phyloP scores from a whole-genome alignment of 2,888 invertebrate genomes.

The Galeopsomyia nigrocyanea region DNA sequence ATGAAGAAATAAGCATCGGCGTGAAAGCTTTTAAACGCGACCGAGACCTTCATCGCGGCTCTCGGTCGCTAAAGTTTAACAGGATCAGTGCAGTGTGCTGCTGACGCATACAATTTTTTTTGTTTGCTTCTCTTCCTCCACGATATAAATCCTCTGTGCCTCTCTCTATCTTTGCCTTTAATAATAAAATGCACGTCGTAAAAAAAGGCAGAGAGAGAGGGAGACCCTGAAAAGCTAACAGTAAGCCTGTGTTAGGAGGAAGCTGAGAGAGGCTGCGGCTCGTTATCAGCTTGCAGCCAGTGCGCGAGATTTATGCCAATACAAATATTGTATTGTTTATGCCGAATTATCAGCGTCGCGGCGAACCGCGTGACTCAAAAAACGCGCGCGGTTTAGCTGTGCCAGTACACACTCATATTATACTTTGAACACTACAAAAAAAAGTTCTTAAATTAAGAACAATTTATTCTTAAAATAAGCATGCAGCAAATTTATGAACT shows the following conservation, averaged over 20 bases:
- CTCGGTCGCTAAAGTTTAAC: not conserved
- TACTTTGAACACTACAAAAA: no score
- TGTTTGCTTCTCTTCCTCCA: not conserved
- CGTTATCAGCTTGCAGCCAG: conserved; percentile 8
- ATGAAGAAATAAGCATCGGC: not conserved
- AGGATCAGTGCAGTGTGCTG: not conserved
- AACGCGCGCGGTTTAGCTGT: no score
- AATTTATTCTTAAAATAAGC: no score
- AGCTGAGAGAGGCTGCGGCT: conserved; percentile 36
- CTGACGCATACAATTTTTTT: not conserved
- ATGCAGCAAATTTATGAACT: no score
- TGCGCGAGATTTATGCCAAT: conserved; percentile 53
- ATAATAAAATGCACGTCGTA: conserved; percentile 2
- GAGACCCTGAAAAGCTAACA: conserved; percentile 48
- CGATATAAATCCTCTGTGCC: not conserved
- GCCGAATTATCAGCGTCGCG: conserved; percentile 15
- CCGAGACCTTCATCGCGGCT: conserved; percentile 14
- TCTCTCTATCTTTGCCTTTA: not conserved
- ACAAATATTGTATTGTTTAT: conserved; percentile 55
- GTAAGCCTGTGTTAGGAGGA: conserved; percentile 32
- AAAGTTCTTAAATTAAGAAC: no score
- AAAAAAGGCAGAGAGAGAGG: not conserved
- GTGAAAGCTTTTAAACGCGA: conserved; percentile 18
- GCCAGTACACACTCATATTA: no score
- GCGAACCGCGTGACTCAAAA: not conserved